These are phyloP conservation scores for Progne subis DNA, from an alignment of 2,113 vertebrate species.

Conservation along the genomic window DNA sequence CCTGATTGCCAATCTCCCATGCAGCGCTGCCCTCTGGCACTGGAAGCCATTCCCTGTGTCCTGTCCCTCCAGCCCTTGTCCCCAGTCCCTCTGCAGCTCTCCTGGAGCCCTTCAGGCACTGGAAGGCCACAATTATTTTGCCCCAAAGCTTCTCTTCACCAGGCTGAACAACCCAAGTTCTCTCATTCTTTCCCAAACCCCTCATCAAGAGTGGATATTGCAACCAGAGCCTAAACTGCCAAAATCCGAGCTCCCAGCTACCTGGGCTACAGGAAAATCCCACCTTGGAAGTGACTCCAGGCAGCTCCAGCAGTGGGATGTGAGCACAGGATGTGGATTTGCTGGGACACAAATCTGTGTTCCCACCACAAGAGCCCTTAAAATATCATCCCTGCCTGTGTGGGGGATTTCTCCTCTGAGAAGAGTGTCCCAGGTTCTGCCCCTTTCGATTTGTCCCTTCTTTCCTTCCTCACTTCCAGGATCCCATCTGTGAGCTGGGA, in stretches of 20 bases:
- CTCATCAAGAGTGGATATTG: no score
- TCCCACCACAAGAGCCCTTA: neutral
- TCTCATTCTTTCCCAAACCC: neutral
- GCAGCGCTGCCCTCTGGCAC: neutral
- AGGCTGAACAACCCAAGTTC: neutral
- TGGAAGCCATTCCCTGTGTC: neutral
- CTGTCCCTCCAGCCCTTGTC: neutral
- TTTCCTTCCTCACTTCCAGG: neutral
- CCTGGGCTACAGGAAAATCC: neutral
- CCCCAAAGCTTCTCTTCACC: neutral
- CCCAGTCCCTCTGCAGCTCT: neutral
- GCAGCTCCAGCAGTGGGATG: no score
- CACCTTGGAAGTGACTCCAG: neutral
- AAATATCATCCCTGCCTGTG: neutral
- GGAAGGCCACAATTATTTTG: neutral
- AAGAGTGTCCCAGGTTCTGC: neutral
- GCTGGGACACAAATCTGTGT: accelerated
- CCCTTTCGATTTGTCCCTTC: neutral
- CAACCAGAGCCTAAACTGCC: neutral
- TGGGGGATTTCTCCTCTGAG: neutral
- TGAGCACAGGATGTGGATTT: neutral
- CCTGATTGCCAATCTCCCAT: neutral
- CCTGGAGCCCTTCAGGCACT: neutral
- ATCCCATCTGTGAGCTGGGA: neutral
- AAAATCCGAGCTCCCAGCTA: accelerated